Base-by-base conservation (phyloP, 2,797 vertebrate genomes). In the Acestrorhynchus altus region DNA sequence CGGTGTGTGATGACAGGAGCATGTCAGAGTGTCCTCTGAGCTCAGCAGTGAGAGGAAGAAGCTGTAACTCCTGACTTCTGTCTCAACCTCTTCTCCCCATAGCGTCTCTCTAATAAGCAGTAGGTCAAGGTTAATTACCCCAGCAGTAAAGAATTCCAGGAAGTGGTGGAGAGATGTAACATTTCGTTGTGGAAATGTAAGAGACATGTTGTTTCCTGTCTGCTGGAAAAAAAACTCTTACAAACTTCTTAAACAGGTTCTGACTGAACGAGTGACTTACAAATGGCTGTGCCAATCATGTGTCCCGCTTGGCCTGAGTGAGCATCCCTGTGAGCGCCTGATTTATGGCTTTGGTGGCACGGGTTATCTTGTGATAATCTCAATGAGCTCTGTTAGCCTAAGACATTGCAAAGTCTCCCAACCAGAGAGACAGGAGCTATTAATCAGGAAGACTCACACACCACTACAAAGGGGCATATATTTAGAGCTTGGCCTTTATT, bases 121-220 rank as follows among this genome's bases (percentile, higher is more conserved):
- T n/a, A 72, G 77, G 80, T 74, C 47, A 76, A 69, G 66, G 60
- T 83, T 88, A 74, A 72, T 90, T 87, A 88, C 72, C 59, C 76
- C 80, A 72, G 73, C 81, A 84, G 84, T 75, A 76, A 65, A 28
- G 77, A 71, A 67, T 49, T 61, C 22, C 63, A 78, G 59, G 49
- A 67, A 71, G 40, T 61, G 47, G 54, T 73, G 78, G 46, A 74
- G 81, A 74, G 60, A 63, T 63, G 51, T 42, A 51, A 22, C 12
- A 15, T 64, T 51, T 52, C 72, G 70, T 74, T 77, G 72, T 64
- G 51, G 74, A 60, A 72, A 64, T 44, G 31, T 5, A 46, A 31
- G 56, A 26, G 59, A 76, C 70, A 5, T 35, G 59, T 40, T 72
- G 72, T 57, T 49, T 4, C 6, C 47, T 11, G 24, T 26, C 47